Percentiles rank a stretch among this genome's conserved stretches.
phyloP scores from a whole-genome alignment of 1,140 invertebrate species.

The Psix sp. region DNA sequence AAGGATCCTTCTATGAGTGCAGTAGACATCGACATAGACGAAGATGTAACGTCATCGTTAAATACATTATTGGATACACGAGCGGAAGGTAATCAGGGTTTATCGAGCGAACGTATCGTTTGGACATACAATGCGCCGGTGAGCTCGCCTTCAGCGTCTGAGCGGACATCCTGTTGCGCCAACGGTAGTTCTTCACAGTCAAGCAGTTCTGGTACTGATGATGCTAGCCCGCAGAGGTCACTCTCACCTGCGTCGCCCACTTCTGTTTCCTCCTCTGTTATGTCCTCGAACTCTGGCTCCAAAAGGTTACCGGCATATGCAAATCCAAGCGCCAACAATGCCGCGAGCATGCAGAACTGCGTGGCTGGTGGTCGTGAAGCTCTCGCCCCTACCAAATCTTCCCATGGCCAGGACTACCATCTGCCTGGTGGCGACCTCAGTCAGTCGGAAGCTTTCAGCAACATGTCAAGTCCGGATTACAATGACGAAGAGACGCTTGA shows the following conservation, averaged over 20 bases:
- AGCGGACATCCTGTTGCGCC: slow-evolving; percentile 75
- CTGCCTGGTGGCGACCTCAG: slow-evolving; percentile 81
- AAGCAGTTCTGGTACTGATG: slow-evolving; percentile 82
- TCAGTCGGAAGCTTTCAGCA: slow-evolving; percentile 88
- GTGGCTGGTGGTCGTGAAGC: too few species aligned
- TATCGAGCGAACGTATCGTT: slow-evolving; percentile 83
- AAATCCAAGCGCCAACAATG: slow-evolving; percentile 35
- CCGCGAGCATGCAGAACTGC: slow-evolving; percentile 54
- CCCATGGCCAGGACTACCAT: slow-evolving; percentile 54
- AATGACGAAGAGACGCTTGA: slow-evolving; percentile 85
- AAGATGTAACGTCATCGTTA: slow-evolving; percentile 93
- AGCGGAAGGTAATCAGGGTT: slow-evolving; percentile 80
- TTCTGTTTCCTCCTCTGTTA: slow-evolving; percentile 89
- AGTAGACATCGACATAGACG: slow-evolving; percentile 93
- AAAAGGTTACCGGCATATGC: slow-evolving; percentile 71
- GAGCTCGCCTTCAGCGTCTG: slow-evolving; percentile 72
- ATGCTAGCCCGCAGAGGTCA: slow-evolving; percentile 81
- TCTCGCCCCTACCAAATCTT: too few species aligned
- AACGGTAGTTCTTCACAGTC: slow-evolving; percentile 77
- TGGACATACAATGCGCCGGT: slow-evolving; percentile 94
- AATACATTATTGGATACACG: slow-evolving; percentile 92
- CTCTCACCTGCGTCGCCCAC: slow-evolving; percentile 88
- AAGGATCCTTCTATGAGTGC: slow-evolving; percentile 86
- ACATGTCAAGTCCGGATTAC: slow-evolving; percentile 91
- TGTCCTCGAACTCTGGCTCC: slow-evolving; percentile 83